These are phyloP conservation scores for Spondyliosoma cantharus DNA, from an alignment of 2,797 vertebrate species.

Conservation along the genomic window DNA sequence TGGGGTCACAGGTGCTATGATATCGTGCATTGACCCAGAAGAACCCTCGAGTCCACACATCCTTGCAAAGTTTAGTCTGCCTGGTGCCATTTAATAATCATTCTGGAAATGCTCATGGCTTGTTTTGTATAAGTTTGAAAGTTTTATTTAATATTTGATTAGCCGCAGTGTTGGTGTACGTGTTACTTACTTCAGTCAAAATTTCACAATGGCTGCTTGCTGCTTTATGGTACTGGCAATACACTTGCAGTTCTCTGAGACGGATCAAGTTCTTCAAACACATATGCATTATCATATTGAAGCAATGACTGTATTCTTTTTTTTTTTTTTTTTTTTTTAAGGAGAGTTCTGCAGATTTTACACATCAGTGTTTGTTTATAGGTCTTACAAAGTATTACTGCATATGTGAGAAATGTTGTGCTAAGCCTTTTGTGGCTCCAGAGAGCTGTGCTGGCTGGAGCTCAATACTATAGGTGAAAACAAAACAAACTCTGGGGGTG, in stretches of 20 bases:
- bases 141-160: constrained; percentile 20
- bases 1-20: neutral
- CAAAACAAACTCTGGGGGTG: too few species aligned
- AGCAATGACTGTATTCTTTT: constrained; percentile 3
- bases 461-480: neutral
- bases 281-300: neutral
- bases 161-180: neutral
- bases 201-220: constrained; percentile 34
- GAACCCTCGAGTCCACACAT: neutral
- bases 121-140: neutral
- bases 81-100: constrained; percentile 12
- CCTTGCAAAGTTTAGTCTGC: neutral
- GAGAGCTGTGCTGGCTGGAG: neutral
- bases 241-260: neutral
- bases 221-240: constrained; percentile 38
- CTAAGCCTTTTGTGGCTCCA: neutral
- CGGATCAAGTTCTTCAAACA: constrained; percentile 13
- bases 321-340: constrained; percentile 2
- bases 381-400: neutral
- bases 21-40: neutral
- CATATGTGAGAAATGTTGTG: neutral
- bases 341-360: neutral
- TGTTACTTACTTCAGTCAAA: constrained; percentile 12
- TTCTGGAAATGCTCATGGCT: constrained; percentile 19
- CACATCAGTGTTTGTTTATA: neutral